These are phyloP conservation scores for Chrosomus eos DNA, from an alignment of 2,797 vertebrate genomes.

Conservation along the genomic window DNA sequence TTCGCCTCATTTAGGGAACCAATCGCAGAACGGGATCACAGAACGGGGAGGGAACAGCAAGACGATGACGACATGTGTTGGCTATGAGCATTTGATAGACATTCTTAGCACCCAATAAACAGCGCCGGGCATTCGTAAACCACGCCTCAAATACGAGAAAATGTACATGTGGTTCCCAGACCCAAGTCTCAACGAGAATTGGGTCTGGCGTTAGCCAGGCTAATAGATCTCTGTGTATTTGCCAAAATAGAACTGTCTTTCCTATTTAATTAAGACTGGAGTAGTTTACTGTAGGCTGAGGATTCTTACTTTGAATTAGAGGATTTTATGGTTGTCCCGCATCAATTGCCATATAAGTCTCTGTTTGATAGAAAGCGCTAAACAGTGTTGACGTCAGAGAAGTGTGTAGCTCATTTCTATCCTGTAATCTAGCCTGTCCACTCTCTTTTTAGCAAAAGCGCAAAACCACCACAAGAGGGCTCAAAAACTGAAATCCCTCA, in stretches of 20 bases:
- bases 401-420: neutral
- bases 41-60: too few species aligned
- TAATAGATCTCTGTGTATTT: neutral
- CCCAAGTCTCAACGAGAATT: too few species aligned
- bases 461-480: neutral
- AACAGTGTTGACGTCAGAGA: slow-evolving; percentile 23
- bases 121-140: too few species aligned
- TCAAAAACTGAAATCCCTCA: neutral
- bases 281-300: neutral
- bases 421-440: slow-evolving; percentile 11
- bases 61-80: too few species aligned
- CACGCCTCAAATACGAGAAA: too few species aligned
- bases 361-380: slow-evolving; percentile 17
- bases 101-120: too few species aligned
- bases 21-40: too few species aligned
- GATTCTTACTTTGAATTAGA: neutral
- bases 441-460: neutral
- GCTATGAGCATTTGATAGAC: too few species aligned
- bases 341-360: slow-evolving; percentile 41
- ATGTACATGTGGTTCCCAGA: too few species aligned
- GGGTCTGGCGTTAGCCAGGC: too few species aligned
- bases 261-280: neutral
- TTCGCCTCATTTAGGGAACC: too few species aligned
- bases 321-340: neutral
- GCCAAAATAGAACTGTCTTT: neutral